Evolutionary conservation across 2,797 vertebrate genomes (phyloP).

Genomic region (Chelonia mydas): DNA sequence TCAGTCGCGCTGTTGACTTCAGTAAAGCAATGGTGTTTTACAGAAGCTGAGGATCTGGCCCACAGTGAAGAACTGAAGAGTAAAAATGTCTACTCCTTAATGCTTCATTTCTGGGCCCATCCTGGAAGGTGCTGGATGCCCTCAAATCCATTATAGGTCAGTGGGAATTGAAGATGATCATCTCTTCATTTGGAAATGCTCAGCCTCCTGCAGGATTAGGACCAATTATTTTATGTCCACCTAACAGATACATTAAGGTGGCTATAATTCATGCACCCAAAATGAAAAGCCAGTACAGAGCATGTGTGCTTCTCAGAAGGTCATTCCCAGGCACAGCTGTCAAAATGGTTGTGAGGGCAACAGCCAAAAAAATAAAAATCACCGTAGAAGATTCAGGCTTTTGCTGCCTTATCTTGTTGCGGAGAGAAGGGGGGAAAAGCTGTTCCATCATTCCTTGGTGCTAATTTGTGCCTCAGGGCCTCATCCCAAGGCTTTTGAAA

Average conservation of each 20-base stretch:
- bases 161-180: neutral
- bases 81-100: neutral
- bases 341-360: neutral
- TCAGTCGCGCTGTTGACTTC: neutral
- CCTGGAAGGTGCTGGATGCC: neutral
- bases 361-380: neutral
- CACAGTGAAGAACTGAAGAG: neutral
- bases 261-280: neutral
- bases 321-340: neutral
- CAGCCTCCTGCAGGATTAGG: neutral
- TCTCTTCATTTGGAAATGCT: neutral
- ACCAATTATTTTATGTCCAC: neutral
- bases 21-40: neutral
- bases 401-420: slow-evolving; percentile 30
- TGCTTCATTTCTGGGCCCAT: neutral
- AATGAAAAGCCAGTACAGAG: fast-evolving
- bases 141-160: neutral
- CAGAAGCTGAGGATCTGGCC: neutral
- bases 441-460: neutral
- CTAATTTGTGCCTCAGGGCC: neutral
- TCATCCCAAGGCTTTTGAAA: neutral
- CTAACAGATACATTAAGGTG: neutral
- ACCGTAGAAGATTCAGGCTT: neutral
- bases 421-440: neutral
- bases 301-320: neutral